Percentiles rank a stretch among this genome's conserved stretches.
phyloP scores from a whole-genome alignment of 2,113 vertebrate species.

The Takifugu flavidus region DNA sequence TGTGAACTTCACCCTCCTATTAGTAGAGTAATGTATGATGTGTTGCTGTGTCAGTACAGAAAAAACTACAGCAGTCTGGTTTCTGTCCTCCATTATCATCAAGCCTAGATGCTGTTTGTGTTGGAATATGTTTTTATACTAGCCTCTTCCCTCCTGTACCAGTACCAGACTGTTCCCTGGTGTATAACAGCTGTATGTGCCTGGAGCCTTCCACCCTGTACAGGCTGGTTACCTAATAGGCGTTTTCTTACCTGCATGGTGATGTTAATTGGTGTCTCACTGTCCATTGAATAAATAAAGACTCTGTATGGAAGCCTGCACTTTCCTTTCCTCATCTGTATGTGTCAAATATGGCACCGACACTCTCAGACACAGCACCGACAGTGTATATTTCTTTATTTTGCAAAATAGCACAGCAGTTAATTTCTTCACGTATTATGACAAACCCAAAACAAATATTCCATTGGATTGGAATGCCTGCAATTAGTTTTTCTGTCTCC shows the following conservation, averaged over 20 bases:
- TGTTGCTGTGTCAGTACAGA: constrained; percentile 54
- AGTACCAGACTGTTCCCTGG: constrained; percentile 13
- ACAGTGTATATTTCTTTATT: too few relatives aligned
- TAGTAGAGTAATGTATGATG: constrained; percentile 36
- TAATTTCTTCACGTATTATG: too few relatives aligned
- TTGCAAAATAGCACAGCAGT: too few relatives aligned
- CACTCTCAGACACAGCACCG: too few relatives aligned
- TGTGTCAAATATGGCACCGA: too few relatives aligned
- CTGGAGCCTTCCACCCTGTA: constrained; percentile 3
- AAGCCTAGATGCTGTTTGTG: constrained; percentile 57
- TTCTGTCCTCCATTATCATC: constrained; percentile 39
- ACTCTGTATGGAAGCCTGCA: constrained; percentile 51
- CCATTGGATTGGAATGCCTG: too few relatives aligned
- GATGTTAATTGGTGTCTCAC: constrained; percentile 52
- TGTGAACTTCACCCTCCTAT: constrained; percentile 64
- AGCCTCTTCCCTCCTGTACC: constrained; percentile 31
- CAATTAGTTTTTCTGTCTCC: too few relatives aligned
- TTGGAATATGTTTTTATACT: constrained; percentile 51
- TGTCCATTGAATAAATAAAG: constrained; percentile 71
- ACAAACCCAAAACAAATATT: too few relatives aligned
- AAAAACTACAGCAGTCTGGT: constrained; percentile 11
- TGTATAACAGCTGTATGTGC: constrained; percentile 22
- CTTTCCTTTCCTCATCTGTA: not conserved
- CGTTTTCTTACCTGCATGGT: constrained; percentile 64
- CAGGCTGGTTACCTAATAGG: constrained; percentile 38